These are phyloP conservation scores for Pygmarrhopalites habei DNA, from an alignment of 1,140 invertebrate genomes.

Conservation along the genomic window DNA sequence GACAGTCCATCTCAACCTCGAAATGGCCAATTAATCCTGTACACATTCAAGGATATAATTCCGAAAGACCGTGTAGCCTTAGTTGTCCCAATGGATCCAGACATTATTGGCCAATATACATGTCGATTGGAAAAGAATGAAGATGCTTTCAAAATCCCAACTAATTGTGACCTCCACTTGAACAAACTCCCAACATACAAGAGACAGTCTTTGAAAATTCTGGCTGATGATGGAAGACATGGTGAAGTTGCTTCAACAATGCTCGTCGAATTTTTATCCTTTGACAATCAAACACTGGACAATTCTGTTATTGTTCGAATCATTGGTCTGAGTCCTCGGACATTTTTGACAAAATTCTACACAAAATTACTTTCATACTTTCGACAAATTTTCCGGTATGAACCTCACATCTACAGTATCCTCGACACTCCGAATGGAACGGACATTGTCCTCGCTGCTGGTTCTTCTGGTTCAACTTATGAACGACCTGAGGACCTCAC, in stretches of 20 bases:
- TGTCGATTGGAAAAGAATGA: conserved; percentile 64
- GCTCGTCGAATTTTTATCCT: conserved; percentile 68
- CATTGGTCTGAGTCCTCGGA: conserved; percentile 59
- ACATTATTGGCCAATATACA: conserved; percentile 75
- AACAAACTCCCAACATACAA: conserved; percentile 39
- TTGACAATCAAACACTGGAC: conserved; percentile 71
- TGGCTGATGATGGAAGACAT: conserved; percentile 82
- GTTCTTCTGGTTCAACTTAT: conserved; percentile 54
- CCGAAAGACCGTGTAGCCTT: conserved; percentile 73
- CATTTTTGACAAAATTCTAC: conserved; percentile 69
- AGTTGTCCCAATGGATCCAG: conserved; percentile 82
- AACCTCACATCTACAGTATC: conserved; percentile 59
- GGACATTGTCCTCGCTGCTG: conserved; percentile 59
- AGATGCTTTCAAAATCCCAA: conserved; percentile 60
- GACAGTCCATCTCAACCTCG: conserved; percentile 80
- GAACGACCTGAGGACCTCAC: conserved; percentile 57
- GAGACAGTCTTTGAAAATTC: conserved; percentile 60
- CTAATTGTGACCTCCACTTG: conserved; percentile 66
- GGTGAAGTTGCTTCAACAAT: conserved; percentile 74
- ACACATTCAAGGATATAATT: conserved; percentile 62
- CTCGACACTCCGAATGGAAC: conserved; percentile 55
- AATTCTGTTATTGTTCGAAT: conserved; percentile 72
- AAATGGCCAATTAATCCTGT: conserved; percentile 70
- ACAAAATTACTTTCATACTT: conserved; percentile 62
- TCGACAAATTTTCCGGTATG: conserved; percentile 52